Evolutionary conservation across 2,113 vertebrate species (phyloP), one percentile per base, ranked within the genome.

Genomic region (Myxocyprinus asiaticus): DNA sequence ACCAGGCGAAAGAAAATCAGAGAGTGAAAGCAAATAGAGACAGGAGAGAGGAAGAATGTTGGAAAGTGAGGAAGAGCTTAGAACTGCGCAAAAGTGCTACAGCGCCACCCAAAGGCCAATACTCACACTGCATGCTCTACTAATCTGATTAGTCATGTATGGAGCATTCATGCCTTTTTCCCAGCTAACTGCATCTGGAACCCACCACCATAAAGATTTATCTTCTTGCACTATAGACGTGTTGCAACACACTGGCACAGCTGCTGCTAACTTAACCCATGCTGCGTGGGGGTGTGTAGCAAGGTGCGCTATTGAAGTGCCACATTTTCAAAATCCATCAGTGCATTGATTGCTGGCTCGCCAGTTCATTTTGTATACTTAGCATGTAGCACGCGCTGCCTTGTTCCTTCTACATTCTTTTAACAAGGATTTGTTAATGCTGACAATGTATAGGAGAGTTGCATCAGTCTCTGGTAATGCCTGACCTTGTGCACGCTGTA

Each of bases 91-190:
- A 76, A 87, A 84, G 86, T 80, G 80, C 72, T 67, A 69, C 80
- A 87, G 55, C 79, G 78, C 86, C 86, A 83, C 82, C 84, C 74
- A 51, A 76, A 85, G 86, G 61, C 51, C 17, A n/a, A 58, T 7
- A 3, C 10, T 14, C 12, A 62, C 44, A 79, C 64, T 63, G 63
- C 65, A 59, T 10, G 22, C 22, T 74, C 65, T 71, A 77, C 65
- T 51, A 68, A 84, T 84, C 48, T 68, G 81, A 81, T 81, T 51
- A 76, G 79, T 75, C 71, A 76, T 61, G 64, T 76, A 15, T 74
- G 63, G 22, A 61, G 63, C 64, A 12, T 63, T 50, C 59, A 62
- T 66, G 47, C 79, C 43, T 33, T 68, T 68, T 11, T 44, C 53
- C 33, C 72, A 62, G 68, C 78, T 67, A 73, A 33, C 62, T 44